These are phyloP conservation scores for Drosophila quadrilineata DNA, from an alignment of 1,140 invertebrate species.

Conservation along the genomic window DNA sequence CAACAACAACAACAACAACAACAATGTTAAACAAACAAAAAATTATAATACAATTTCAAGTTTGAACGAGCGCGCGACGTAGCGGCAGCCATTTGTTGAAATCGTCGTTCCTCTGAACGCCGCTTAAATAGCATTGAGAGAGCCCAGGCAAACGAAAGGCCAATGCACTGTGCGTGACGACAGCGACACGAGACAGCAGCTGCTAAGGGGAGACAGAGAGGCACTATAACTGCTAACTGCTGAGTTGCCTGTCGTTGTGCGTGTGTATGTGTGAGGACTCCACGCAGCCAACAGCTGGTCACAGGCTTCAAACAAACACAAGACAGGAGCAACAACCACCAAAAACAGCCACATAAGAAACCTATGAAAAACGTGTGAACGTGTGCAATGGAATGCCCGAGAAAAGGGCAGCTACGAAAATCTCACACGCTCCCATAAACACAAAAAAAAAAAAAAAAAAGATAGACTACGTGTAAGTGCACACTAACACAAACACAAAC, in stretches of 20 bases:
- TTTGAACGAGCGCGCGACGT: slow-evolving; percentile 39
- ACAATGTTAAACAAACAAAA: too few relatives aligned
- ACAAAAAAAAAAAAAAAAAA: too few relatives aligned
- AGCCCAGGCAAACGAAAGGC: slow-evolving; percentile 61
- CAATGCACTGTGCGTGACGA: slow-evolving; percentile 65
- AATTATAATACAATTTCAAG: slow-evolving; percentile 72
- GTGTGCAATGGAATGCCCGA: slow-evolving; percentile 62
- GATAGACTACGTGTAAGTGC: slow-evolving; percentile 20
- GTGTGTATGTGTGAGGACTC: slow-evolving; percentile 35
- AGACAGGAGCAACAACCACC: slow-evolving; percentile 65
- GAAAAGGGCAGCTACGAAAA: slow-evolving; percentile 47
- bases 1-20: slow-evolving; percentile 36
- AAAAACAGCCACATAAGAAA: slow-evolving; percentile 20
- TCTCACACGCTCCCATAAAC: slow-evolving; percentile 45
- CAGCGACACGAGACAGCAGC: slow-evolving; percentile 27
- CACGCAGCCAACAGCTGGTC: slow-evolving; percentile 59
- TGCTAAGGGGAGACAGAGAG: neutral
- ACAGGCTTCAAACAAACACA: slow-evolving; percentile 45
- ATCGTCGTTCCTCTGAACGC: slow-evolving; percentile 37
- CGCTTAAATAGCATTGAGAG: slow-evolving; percentile 76
- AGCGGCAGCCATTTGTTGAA: slow-evolving; percentile 52
- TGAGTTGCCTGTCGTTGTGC: neutral
- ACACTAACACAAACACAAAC: slow-evolving; percentile 34
- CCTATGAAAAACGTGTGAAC: slow-evolving; percentile 44
- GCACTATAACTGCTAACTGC: slow-evolving; percentile 5